These are phyloP conservation scores for Esperia sulphurella DNA, from an alignment of 2,888 invertebrate species.

Conservation along the genomic window DNA sequence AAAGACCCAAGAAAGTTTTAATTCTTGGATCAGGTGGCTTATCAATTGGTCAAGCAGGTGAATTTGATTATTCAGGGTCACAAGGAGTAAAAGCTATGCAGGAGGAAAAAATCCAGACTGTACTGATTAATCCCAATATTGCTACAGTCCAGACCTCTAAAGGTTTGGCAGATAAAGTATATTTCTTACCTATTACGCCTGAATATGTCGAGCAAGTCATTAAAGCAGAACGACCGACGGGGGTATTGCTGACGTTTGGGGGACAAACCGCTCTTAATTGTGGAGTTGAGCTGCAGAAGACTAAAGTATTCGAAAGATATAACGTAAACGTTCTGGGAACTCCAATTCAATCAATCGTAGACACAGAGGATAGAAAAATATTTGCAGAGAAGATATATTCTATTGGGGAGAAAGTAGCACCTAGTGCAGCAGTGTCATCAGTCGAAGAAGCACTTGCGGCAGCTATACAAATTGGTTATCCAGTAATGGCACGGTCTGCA, in stretches of 20 bases:
- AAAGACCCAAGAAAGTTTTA: constrained; percentile 84
- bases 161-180: constrained; percentile 98
- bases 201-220: constrained; percentile 99
- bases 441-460: constrained; percentile 94
- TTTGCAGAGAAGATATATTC: constrained; percentile 94
- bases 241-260: constrained; percentile 98
- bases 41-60: constrained; percentile 99
- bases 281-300: constrained; percentile 93
- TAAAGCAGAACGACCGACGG: constrained; percentile 95
- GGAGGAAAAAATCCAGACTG: constrained; percentile 96
- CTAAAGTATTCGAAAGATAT: constrained; percentile 92
- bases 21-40: constrained; percentile 96
- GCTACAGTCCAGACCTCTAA: constrained; percentile 99
- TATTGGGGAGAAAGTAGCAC: constrained; percentile 96
- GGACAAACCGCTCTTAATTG: constrained; percentile 99
- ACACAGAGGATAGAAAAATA: constrained; percentile 97
- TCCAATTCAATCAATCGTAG: constrained; percentile 96
- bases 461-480: constrained; percentile 93
- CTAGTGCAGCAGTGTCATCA: constrained; percentile 94
- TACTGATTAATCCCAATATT: constrained; percentile 99
- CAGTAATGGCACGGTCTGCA: constrained; percentile 97
- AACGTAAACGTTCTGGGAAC: constrained; percentile 96
- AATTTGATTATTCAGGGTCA: constrained; percentile 99
- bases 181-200: constrained; percentile 96
- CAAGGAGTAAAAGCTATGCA: constrained; percentile 98